Conservation (phyloP, 1,140 invertebrate genomes). For the Diuraphis noxia region DNA sequence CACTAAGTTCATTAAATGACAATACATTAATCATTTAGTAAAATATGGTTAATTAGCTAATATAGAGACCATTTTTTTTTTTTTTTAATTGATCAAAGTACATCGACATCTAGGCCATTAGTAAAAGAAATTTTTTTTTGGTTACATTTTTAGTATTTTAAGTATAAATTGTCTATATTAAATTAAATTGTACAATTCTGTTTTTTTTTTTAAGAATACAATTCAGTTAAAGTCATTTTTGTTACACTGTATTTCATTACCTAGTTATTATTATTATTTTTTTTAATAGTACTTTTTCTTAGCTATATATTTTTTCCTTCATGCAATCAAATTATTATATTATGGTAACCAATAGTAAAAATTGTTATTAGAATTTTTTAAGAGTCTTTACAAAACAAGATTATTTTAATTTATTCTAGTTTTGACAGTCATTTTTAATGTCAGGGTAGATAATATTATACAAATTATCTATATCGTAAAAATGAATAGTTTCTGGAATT, state of each 20-base stretch:
- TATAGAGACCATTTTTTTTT: too few relatives aligned
- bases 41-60: not conserved
- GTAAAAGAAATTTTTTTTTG: too few relatives aligned
- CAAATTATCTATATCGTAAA: not conserved
- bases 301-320: not conserved
- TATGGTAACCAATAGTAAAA: not conserved
- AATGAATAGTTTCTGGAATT: not conserved
- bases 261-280: not conserved
- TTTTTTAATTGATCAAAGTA: too few relatives aligned
- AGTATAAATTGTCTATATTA: too few relatives aligned
- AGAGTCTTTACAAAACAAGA: not conserved
- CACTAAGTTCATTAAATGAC: not conserved
- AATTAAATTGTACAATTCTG: too few relatives aligned
- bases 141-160: too few relatives aligned
- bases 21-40: not conserved
- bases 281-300: not conserved
- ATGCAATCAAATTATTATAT: not conserved
- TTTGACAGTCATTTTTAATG: not conserved
- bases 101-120: too few relatives aligned
- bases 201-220: too few relatives aligned
- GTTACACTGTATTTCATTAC: not conserved
- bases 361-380: not conserved
- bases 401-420: not conserved
- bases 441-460: not conserved
- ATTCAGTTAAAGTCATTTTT: too few relatives aligned